Conservation (phyloP, 2,888 invertebrate genomes). For the Andricus quercusramuli region DNA sequence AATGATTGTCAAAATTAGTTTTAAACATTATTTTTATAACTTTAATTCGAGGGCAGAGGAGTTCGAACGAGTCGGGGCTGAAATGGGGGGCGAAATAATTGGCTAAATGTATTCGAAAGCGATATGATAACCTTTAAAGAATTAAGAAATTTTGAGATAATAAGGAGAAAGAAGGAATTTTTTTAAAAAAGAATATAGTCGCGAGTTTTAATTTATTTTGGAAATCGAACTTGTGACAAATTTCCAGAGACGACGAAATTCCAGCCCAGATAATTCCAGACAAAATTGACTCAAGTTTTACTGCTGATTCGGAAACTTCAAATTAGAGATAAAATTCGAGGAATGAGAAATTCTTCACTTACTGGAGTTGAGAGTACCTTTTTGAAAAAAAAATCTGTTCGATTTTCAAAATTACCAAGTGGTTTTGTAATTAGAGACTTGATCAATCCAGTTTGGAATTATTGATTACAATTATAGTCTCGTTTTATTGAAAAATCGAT, state of each 20-base stretch:
- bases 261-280: slow-evolving; percentile 24
- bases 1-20: neutral
- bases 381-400: neutral
- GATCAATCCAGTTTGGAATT: slow-evolving; percentile 12
- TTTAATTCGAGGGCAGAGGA: neutral
- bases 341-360: no score
- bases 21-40: neutral
- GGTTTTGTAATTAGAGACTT: neutral
- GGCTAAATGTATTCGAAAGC: slow-evolving; percentile 76
- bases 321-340: slow-evolving; percentile 16
- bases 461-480: neutral
- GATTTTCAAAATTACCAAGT: neutral
- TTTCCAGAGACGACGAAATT: slow-evolving; percentile 42
- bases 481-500: slow-evolving; percentile 7
- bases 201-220: slow-evolving; percentile 47
- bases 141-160: slow-evolving; percentile 48
- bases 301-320: neutral
- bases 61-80: slow-evolving; percentile 30
- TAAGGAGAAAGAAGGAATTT: slow-evolving; percentile 46
- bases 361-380: no score
- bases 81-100: slow-evolving; percentile 66
- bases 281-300: slow-evolving; percentile 38
- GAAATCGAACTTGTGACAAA: slow-evolving; percentile 47
- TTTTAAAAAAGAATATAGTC: slow-evolving; percentile 46
- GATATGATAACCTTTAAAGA: slow-evolving; percentile 73